Base-by-base conservation (phyloP, 2,888 invertebrate species). In the Lycocerus yunnanus region DNA sequence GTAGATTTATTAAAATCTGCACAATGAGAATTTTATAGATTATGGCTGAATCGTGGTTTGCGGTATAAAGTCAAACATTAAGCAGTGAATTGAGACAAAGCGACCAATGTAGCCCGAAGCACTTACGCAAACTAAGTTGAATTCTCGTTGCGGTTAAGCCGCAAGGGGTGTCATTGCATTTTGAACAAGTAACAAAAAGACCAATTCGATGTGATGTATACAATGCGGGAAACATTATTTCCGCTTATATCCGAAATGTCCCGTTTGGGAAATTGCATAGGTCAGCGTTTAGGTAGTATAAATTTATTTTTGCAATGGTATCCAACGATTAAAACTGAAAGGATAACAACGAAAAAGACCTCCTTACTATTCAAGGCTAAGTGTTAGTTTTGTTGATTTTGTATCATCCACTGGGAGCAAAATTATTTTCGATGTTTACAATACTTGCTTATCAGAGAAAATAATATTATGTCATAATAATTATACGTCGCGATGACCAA, bases 61-160 rank as follows among this genome's bases (percentile, higher is more conserved):
- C 81, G 84, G 85, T 83, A 83, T 82, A 78, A 86, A 86, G 84
- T 86, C 85, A 86, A 86, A 86, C 85, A 86, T 83, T 83, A 80
- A 82, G 79, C 81, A 82, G 82, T 82, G 82, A 84, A 84, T 83
- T 82, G 81, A 83, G 84, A 86, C 85, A 86, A 86, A 86, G 85
- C 83, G 81, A 84, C 84, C 84, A 83, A 83, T 83, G 82, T 80
- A 83, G 82, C 86, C 84, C 78, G 77, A 81, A 84, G 85, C 84
- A 82, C 78, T 85, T 82, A 81, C 80, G 81, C 82, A 84, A 85
- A 85, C 84, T 83, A 84, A 84, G 84, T 81, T 83, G 82, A 83
- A 84, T 81, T 83, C 75, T 75, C 82, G 82, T 82, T 83, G 82
- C 79, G 81, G 83, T 80, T 73, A 71, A 24, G 61, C 76, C 76